These are phyloP conservation scores for Chalcosyrphus nemorum DNA, from an alignment of 2,888 invertebrate species.

Conservation along the genomic window DNA sequence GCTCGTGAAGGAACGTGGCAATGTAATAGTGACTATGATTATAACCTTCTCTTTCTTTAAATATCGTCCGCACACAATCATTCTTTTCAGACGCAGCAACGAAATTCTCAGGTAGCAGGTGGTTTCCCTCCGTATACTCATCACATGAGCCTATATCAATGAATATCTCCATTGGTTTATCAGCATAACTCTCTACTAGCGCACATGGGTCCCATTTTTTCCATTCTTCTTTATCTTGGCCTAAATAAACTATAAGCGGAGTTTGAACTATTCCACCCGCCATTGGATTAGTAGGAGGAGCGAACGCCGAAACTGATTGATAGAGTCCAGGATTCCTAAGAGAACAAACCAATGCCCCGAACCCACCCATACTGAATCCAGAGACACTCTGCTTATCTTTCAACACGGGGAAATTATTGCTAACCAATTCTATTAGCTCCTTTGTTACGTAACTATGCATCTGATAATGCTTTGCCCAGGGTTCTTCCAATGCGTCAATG, in stretches of 20 bases:
- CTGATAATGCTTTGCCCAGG: slow-evolving; percentile 95
- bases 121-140: slow-evolving; percentile 88
- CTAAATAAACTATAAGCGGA: slow-evolving; percentile 91
- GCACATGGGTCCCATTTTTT: slow-evolving; percentile 92
- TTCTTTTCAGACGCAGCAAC: slow-evolving; percentile 82
- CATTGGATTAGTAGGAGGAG: slow-evolving; percentile 95
- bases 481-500: slow-evolving; percentile 94
- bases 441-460: slow-evolving; percentile 98
- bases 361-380: slow-evolving; percentile 97
- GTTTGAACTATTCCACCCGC: slow-evolving; percentile 94
- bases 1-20: slow-evolving; percentile 94
- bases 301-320: slow-evolving; percentile 95
- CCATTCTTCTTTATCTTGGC: slow-evolving; percentile 86
- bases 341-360: slow-evolving; percentile 95
- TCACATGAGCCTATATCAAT: slow-evolving; percentile 95
- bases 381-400: slow-evolving; percentile 84
- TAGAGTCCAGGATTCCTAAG: slow-evolving; percentile 95
- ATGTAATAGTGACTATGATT: slow-evolving; percentile 98
- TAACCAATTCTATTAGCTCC: slow-evolving; percentile 90
- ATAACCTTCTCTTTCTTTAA: slow-evolving; percentile 92
- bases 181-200: slow-evolving; percentile 90
- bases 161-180: slow-evolving; percentile 91
- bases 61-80: slow-evolving; percentile 86
- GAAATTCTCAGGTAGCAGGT: slow-evolving; percentile 93
- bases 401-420: slow-evolving; percentile 87